A percentile compares a stretch with the other conserved stretches of the same genome.
Evolutionary conservation across 2,113 vertebrate genomes (phyloP).

Genomic region (Hemiprocne comata): DNA sequence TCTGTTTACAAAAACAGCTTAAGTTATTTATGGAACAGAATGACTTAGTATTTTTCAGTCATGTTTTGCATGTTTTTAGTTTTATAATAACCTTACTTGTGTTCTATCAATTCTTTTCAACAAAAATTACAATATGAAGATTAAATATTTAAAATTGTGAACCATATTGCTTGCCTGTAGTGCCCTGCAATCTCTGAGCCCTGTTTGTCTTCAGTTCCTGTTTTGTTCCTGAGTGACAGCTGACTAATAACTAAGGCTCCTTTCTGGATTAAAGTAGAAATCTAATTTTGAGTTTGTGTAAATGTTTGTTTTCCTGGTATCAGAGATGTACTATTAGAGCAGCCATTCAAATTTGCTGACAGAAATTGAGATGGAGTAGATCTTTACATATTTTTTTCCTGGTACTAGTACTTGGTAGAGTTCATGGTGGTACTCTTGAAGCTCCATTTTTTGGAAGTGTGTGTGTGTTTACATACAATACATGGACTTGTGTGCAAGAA

Average conservation of each 20-base stretch:
- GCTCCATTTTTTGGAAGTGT: not conserved
- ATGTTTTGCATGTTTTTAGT: not conserved
- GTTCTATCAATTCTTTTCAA: not conserved
- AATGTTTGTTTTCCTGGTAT: not conserved
- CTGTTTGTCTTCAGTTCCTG: not conserved
- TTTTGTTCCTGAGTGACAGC: not conserved
- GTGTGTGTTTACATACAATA: not conserved
- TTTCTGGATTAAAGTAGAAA: not conserved
- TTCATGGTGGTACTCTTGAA: not conserved
- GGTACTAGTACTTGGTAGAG: not conserved
- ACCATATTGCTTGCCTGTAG: not conserved
- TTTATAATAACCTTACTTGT: not conserved
- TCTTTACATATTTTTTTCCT: not conserved
- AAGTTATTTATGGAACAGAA: constrained; percentile 36
- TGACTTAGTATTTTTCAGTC: constrained; percentile 25
- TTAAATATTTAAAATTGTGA: not conserved
- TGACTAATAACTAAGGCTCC: not conserved
- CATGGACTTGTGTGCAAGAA: not conserved
- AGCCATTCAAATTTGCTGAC: not conserved
- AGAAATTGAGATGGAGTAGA: not conserved
- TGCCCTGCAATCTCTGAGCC: not conserved
- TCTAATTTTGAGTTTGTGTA: not conserved
- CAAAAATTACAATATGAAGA: not conserved
- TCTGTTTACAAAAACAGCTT: constrained; percentile 58
- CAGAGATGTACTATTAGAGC: not conserved